A percentile compares a stretch with the other conserved stretches of the same genome.
These are phyloP conservation scores for Chloroclystis v-ata DNA, from an alignment of 2,888 invertebrate species.

Conservation along the genomic window DNA sequence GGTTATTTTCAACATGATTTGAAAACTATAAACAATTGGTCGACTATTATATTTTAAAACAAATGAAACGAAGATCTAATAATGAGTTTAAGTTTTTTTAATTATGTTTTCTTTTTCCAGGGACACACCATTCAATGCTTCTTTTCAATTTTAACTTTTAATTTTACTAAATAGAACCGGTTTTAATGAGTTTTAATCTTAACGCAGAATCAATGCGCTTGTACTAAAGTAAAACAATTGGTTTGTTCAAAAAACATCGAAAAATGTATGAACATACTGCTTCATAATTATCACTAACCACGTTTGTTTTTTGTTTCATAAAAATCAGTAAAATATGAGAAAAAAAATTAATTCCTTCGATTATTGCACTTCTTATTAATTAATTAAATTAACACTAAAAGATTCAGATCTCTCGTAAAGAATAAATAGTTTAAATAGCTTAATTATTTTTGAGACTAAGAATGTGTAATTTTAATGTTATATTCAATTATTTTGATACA, in stretches of 20 bases:
- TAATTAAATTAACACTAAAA: conserved; percentile 20
- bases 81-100: too few species aligned
- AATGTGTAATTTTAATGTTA: conserved; percentile 35
- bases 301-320: conserved; percentile 24
- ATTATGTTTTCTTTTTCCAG: conserved; percentile 19
- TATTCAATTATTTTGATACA: conserved; percentile 39
- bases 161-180: conserved; percentile 6
- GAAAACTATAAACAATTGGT: too few species aligned
- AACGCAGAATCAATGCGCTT: conserved; percentile 13
- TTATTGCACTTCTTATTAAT: conserved; percentile 13
- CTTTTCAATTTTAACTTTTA: conserved; percentile 13
- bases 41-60: too few species aligned
- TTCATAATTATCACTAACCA: conserved; percentile 11
- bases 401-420: conserved; percentile 34
- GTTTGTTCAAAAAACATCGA: conserved; percentile 13
- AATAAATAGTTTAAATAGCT: conserved; percentile 34
- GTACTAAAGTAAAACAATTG: conserved; percentile 13
- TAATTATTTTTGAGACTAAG: conserved; percentile 38
- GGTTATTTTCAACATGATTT: too few species aligned
- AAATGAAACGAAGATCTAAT: too few species aligned
- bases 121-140: conserved; percentile 21
- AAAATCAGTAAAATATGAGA: conserved; percentile 2
- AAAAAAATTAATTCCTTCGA: conserved; percentile 11
- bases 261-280: conserved; percentile 27
- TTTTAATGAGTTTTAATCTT: conserved; percentile 9